phyloP scores from a whole-genome alignment of 2,888 invertebrate species.

The Lucinisca nassula region DNA sequence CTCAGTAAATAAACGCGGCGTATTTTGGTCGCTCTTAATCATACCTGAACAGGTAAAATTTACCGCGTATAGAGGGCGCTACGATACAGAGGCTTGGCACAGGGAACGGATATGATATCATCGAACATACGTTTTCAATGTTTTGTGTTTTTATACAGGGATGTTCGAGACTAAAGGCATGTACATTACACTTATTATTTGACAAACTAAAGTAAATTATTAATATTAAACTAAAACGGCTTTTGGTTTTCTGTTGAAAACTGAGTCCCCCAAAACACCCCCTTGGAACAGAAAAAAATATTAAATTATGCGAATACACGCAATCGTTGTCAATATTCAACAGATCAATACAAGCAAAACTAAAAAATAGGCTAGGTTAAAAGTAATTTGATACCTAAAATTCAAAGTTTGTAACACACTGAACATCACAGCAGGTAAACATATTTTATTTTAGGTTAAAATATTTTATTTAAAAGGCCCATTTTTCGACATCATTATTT shows the following conservation, averaged over 20 bases:
- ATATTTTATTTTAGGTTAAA: no score
- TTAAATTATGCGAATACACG: not conserved
- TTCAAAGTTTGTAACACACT: no score
- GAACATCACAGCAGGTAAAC: no score
- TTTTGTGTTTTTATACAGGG: no score
- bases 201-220: no score
- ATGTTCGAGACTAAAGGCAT: no score
- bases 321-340: not conserved
- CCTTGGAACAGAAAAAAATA: not conserved
- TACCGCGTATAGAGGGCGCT: constrained; percentile 17
- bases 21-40: constrained; percentile 12
- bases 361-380: not conserved
- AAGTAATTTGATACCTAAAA: not conserved
- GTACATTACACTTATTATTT: no score
- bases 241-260: no score
- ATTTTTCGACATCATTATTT: no score
- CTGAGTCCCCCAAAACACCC: not conserved
- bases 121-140: no score
- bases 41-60: constrained; percentile 15
- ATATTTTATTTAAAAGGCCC: no score
- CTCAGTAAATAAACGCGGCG: not conserved
- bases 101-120: not conserved
- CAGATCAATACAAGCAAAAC: not conserved
- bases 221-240: no score
- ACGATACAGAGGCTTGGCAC: not conserved